Percentiles rank a stretch among this genome's conserved stretches.
Evolutionary conservation across 2,797 vertebrate species (phyloP).

Genomic region (Mormyrus hasselquistii): DNA sequence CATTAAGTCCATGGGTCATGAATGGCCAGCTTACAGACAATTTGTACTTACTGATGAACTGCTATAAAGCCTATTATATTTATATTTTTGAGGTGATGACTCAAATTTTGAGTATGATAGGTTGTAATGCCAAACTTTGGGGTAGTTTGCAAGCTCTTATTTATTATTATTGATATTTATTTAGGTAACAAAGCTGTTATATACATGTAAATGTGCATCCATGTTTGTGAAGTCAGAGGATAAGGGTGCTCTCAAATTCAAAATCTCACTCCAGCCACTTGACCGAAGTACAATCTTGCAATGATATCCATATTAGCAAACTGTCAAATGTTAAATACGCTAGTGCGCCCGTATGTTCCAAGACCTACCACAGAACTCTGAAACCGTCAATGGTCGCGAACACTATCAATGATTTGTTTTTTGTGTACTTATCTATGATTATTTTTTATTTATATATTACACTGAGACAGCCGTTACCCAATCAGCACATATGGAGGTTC

Average conservation of each 20-base stretch:
- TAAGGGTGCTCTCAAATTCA: neutral
- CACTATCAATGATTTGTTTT: too few relatives aligned
- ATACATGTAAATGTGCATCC: too few relatives aligned
- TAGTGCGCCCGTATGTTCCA: neutral
- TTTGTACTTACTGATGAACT: neutral
- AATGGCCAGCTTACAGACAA: neutral
- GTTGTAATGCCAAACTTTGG: neutral
- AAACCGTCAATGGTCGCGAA: neutral
- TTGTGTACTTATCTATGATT: neutral
- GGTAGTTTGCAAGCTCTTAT: neutral
- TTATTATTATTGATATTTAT: neutral
- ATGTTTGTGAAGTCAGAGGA: neutral
- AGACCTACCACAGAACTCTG: neutral
- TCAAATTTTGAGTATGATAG: neutral
- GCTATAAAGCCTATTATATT: neutral
- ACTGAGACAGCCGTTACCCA: neutral
- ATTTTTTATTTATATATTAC: neutral
- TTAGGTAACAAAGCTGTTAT: too few relatives aligned
- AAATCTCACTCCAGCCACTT: neutral
- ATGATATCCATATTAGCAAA: neutral
- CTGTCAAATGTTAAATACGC: neutral
- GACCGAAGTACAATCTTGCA: neutral
- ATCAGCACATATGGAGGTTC: neutral
- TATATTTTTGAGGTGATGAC: neutral
- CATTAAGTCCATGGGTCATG: neutral